Conservation (phyloP, 2,113 vertebrate genomes). For the Burhinus bistriatus region DNA sequence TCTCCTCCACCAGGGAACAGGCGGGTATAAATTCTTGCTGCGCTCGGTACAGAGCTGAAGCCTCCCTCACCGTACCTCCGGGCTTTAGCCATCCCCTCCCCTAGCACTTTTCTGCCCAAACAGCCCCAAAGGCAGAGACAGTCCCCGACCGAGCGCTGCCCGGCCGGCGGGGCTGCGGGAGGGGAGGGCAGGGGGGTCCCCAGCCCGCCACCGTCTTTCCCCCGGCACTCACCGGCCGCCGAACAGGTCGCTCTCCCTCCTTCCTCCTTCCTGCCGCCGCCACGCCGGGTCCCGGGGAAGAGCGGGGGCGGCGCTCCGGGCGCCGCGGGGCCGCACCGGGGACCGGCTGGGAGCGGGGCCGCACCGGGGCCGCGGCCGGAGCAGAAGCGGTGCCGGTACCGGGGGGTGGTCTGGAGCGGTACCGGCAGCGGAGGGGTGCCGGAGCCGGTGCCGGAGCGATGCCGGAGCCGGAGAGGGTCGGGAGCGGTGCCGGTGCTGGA, state of each 20-base stretch:
- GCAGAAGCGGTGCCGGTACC: not conserved
- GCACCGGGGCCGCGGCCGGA: not conserved
- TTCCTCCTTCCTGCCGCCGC: constrained; percentile 1
- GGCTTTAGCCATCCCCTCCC: not conserved
- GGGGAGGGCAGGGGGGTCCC: not conserved
- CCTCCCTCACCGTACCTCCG: not conserved
- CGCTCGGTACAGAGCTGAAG: accelerated
- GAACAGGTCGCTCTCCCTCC: not conserved
- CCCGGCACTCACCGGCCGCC: constrained; percentile 16
- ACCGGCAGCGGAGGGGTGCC: no score
- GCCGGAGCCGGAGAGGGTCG: not conserved
- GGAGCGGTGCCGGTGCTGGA: not conserved
- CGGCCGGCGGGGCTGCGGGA: not conserved
- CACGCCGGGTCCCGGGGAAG: not conserved
- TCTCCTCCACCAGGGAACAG: not conserved
- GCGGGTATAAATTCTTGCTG: accelerated
- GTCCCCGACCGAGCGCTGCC: not conserved
- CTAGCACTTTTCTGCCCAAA: not conserved
- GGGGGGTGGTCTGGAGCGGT: not conserved
- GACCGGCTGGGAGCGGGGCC: not conserved
- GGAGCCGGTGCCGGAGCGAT: not conserved
- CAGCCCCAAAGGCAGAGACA: not conserved
- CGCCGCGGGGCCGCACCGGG: not conserved
- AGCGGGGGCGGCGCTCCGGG: not conserved
- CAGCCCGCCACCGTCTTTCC: not conserved